Evolutionary conservation across 1,140 invertebrate genomes (phyloP).

Genomic region (Ladona fulva): DNA sequence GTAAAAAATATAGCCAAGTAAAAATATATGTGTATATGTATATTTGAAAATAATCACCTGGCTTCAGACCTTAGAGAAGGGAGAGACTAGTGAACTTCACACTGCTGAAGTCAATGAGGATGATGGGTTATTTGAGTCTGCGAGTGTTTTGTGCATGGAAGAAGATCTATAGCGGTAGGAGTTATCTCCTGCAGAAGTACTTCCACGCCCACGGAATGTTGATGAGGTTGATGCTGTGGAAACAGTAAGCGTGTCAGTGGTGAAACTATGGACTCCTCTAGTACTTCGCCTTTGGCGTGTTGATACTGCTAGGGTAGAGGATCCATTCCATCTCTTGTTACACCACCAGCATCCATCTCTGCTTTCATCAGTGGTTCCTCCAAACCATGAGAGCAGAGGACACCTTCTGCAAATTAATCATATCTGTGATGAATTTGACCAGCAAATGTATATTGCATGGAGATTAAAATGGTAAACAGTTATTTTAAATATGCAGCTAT

Average conservation of each 20-base stretch:
- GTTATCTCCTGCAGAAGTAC: background rate
- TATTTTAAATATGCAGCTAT: too few species aligned
- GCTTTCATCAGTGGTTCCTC: background rate
- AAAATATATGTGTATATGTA: background rate
- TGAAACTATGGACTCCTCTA: background rate
- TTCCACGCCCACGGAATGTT: background rate
- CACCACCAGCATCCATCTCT: background rate
- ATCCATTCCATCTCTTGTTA: background rate
- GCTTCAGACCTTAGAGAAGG: background rate
- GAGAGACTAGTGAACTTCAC: background rate
- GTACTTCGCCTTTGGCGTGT: background rate
- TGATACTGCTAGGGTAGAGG: background rate
- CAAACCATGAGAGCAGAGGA: background rate
- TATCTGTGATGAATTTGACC: too few species aligned
- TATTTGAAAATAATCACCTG: background rate
- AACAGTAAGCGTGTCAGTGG: background rate
- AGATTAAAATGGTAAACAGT: too few species aligned
- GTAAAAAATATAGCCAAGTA: background rate
- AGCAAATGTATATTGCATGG: too few species aligned
- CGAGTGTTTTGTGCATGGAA: background rate
- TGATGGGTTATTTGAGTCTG: background rate
- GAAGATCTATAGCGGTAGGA: background rate
- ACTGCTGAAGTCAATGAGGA: background rate
- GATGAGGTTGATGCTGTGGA: background rate
- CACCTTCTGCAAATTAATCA: background rate